These are phyloP conservation scores for Enteromius afrohamiltoni DNA, from an alignment of 2,797 vertebrate species.

Conservation along the genomic window DNA sequence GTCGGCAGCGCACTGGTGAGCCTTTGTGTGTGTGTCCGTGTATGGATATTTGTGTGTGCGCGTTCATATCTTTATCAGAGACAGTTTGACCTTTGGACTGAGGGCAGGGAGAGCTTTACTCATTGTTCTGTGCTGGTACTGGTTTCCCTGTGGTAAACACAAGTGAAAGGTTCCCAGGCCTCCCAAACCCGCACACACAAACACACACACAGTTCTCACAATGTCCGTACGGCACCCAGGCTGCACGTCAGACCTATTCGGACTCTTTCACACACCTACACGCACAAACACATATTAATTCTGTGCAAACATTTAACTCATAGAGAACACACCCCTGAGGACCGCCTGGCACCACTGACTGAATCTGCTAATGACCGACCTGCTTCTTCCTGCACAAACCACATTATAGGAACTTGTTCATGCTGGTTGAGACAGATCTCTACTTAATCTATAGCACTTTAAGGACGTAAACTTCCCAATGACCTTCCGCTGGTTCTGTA, in stretches of 20 bases:
- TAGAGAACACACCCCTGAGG: constrained; percentile 43
- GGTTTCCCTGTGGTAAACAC: constrained; percentile 89
- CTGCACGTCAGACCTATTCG: constrained; percentile 72
- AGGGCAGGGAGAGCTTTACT: constrained; percentile 78
- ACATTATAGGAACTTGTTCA: constrained; percentile 17
- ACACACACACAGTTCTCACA: constrained; percentile 77
- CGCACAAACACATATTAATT: constrained; percentile 51
- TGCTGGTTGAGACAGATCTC: constrained; percentile 9
- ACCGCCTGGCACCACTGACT: constrained; percentile 34
- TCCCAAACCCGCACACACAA: constrained; percentile 57
- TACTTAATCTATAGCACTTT: constrained; percentile 18
- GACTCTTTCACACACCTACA: constrained; percentile 43
- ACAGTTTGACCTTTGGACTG: constrained; percentile 60
- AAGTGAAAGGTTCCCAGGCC: constrained; percentile 86
- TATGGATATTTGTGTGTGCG: constrained; percentile 41
- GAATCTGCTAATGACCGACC: constrained; percentile 40
- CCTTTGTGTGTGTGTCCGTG: constrained; percentile 54
- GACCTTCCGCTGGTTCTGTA: constrained; percentile 13
- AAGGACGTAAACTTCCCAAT: not conserved
- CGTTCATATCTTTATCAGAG: constrained; percentile 59
- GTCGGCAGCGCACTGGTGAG: constrained; percentile 65
- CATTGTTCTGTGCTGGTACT: constrained; percentile 87
- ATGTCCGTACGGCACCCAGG: constrained; percentile 67
- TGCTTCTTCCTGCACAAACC: constrained; percentile 35
- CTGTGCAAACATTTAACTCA: constrained; percentile 53